Conservation (phyloP, 1,140 invertebrate genomes). For the Brachionus asplanchnoidis region DNA sequence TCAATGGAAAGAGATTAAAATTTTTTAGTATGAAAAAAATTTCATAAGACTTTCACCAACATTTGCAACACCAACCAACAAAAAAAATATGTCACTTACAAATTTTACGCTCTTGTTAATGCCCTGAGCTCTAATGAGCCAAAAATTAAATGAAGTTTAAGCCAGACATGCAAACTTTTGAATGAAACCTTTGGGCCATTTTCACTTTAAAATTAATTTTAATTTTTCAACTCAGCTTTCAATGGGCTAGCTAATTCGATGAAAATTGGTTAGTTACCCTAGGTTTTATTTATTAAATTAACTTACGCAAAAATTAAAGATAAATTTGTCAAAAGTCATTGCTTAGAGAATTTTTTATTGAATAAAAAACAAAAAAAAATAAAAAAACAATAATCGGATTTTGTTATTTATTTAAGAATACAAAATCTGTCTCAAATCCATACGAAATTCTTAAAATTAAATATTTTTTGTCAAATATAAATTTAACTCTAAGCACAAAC, state of each 20-base stretch:
- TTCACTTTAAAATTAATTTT: slow-evolving; percentile 13
- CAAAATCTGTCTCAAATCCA: not conserved
- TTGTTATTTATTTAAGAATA: not conserved
- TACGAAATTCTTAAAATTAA: not conserved
- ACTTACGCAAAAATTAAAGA: not conserved
- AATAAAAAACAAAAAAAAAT: not conserved
- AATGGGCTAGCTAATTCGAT: not conserved
- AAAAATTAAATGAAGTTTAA: slow-evolving; percentile 21
- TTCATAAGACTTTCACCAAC: not conserved
- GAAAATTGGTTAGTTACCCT: not conserved
- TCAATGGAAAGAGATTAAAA: not conserved
- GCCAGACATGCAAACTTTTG: not conserved
- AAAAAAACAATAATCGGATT: not conserved
- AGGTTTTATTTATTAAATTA: not conserved
- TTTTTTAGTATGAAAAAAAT: not conserved
- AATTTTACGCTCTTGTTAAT: slow-evolving; percentile 4
- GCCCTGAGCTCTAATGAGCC: not conserved
- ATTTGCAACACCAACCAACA: not conserved
- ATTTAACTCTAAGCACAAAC: not conserved
- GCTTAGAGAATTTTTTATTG: not conserved
- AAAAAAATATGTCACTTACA: not conserved
- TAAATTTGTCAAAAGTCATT: not conserved
- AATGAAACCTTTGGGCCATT: not conserved
- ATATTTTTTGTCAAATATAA: not conserved
- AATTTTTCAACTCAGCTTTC: not conserved